Conservation (phyloP, 1,140 invertebrate genomes). For the Drosophila asahinai region DNA sequence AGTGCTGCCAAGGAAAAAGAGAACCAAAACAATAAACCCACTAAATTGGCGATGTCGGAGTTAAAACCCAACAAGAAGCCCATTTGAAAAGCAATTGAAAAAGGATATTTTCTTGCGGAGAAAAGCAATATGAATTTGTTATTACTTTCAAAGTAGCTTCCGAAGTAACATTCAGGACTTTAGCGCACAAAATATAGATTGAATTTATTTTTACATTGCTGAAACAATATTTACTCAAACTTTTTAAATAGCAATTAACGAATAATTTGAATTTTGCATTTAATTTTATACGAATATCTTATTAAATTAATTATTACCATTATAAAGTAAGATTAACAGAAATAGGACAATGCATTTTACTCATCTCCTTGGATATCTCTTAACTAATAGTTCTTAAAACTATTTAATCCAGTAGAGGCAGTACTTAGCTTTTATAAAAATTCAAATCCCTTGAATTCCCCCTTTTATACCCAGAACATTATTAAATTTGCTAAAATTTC, state of each 20-base stretch:
- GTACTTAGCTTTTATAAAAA: too few relatives aligned
- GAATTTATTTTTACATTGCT: neutral
- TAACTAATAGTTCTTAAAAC: too few relatives aligned
- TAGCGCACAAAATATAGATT: neutral
- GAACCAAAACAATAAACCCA: conserved; percentile 36
- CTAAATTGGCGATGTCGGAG: conserved; percentile 23
- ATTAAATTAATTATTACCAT: neutral
- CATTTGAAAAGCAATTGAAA: conserved; percentile 22
- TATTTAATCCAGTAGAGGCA: too few relatives aligned
- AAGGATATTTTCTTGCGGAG: neutral
- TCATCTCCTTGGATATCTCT: too few relatives aligned
- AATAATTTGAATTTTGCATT: neutral
- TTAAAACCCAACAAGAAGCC: conserved; percentile 14
- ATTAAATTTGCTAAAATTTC: too few relatives aligned
- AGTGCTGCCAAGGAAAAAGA: conserved; percentile 55
- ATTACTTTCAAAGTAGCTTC: neutral
- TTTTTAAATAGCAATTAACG: neutral
- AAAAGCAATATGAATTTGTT: neutral
- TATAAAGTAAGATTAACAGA: neutral
- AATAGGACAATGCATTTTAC: too few relatives aligned
- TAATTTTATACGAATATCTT: neutral
- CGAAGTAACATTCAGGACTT: neutral
- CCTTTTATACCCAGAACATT: too few relatives aligned
- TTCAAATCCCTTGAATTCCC: too few relatives aligned
- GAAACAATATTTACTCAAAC: neutral